Evolutionary conservation across 2,113 vertebrate genomes (phyloP), one percentile per base, ranked within the genome.

Genomic region (Mola mola): DNA sequence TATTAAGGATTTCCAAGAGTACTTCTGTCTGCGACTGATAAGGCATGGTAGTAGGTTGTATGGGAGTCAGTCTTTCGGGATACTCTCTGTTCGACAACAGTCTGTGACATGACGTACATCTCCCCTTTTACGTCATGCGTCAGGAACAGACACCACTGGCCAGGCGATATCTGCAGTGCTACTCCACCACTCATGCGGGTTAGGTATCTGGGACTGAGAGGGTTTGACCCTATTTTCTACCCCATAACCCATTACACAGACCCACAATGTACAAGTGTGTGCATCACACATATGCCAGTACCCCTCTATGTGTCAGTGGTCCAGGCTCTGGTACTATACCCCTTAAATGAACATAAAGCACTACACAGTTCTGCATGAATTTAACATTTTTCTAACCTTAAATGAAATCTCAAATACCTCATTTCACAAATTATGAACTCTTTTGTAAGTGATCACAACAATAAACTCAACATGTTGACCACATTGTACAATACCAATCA

Each of bases 101-200:
- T 48, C 44, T 48, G 26, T 48, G 1, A 47, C 44, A 47, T 47
- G 44, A 47, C 44, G 26, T 5, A 0, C 5, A 47, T 46, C 43
- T 46, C 43, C 22, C 43, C 8, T 22, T 46, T 46, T 1, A 46
- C 25, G 43, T 9, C 43, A 46, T 26, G 38, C 2, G 22, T 46
- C 2, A 24, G 43, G 21, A 8, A 12, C 43, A 46, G 22, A 46
- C 22, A 9, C 1, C 22, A 46, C 43, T 46, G 43, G 22, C 43
- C 43, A 46, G 43, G 43, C 8, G 43, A 46, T 26, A 16, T 26
- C 43, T 46, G 22, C 2, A 25, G 8, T 46, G 43, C 33, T 34
- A 7, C 33, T 34, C 33, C 33, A 12, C 10, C 33, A 7, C 10
- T 34, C 10, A 34, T 11, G 10, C 22, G 7, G 22, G 1, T 5